Conservation (phyloP, 2,113 vertebrate species). For the Tychaedon coryphoeus region DNA sequence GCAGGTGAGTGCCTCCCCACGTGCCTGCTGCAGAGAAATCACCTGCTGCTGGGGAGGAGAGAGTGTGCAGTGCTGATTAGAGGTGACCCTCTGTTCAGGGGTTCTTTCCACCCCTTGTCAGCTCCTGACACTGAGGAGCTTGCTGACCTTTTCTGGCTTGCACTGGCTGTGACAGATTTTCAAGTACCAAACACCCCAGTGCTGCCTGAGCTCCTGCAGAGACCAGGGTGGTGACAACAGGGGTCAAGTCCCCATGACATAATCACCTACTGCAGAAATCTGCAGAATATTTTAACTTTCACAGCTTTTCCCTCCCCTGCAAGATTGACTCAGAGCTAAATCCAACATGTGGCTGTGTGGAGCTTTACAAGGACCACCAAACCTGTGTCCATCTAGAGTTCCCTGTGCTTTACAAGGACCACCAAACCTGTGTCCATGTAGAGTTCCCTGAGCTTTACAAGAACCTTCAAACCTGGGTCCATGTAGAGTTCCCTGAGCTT, state of each 20-base stretch:
- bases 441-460: not conserved
- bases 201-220: not conserved
- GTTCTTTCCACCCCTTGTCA: not conserved
- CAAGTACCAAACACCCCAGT: not conserved
- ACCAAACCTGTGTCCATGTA: not conserved
- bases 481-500: not conserved
- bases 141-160: not conserved
- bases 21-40: not conserved
- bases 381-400: not conserved
- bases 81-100: not conserved
- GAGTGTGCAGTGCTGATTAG: not conserved
- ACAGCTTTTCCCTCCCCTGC: not conserved
- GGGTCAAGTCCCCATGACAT: not conserved
- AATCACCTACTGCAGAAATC: not conserved
- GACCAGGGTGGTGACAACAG: not conserved
- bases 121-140: not conserved
- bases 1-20: not conserved
- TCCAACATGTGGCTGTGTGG: not conserved
- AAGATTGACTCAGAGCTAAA: not conserved
- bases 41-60: not conserved
- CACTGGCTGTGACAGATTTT: not conserved
- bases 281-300: not conserved
- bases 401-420: not conserved
- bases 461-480: not conserved
- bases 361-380: not conserved